phyloP scores from a whole-genome alignment of 1,140 invertebrate species.

The Mesaphorura yosii region DNA sequence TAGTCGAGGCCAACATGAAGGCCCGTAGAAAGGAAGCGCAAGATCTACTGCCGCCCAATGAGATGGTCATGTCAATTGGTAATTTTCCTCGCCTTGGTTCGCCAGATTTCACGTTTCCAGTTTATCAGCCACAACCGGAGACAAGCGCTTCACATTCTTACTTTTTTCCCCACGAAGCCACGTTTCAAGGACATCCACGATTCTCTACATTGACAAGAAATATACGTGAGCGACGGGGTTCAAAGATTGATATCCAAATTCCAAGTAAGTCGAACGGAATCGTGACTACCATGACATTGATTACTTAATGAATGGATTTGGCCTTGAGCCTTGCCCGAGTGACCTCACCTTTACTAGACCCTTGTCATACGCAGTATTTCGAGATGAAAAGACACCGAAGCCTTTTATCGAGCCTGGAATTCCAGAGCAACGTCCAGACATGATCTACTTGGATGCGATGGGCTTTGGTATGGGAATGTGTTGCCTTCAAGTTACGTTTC shows the following conservation, averaged over 20 bases:
- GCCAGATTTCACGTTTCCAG: slow-evolving; percentile 76
- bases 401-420: slow-evolving; percentile 59
- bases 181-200: slow-evolving; percentile 85
- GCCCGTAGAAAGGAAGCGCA: slow-evolving; percentile 75
- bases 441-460: slow-evolving; percentile 97
- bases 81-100: slow-evolving; percentile 87
- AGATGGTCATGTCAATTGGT: slow-evolving; percentile 78
- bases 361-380: slow-evolving; percentile 56
- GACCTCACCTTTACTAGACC: not conserved
- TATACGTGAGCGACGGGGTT: slow-evolving; percentile 75
- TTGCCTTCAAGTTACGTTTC: slow-evolving; percentile 90
- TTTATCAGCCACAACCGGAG: slow-evolving; percentile 49
- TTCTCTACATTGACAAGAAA: slow-evolving; percentile 91
- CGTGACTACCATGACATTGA: not conserved
- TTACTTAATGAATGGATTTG: not conserved
- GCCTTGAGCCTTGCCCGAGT: not conserved
- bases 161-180: slow-evolving; percentile 91
- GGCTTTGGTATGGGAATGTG: slow-evolving; percentile 99
- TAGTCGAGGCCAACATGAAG: slow-evolving; percentile 96
- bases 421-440: slow-evolving; percentile 48
- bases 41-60: slow-evolving; percentile 60
- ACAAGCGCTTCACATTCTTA: slow-evolving; percentile 67
- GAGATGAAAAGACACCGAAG: slow-evolving; percentile 63
- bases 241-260: slow-evolving; percentile 93
- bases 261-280: slow-evolving; percentile 53